Conservation (phyloP, 2,888 invertebrate species). For the Gymnocheta viridis region DNA sequence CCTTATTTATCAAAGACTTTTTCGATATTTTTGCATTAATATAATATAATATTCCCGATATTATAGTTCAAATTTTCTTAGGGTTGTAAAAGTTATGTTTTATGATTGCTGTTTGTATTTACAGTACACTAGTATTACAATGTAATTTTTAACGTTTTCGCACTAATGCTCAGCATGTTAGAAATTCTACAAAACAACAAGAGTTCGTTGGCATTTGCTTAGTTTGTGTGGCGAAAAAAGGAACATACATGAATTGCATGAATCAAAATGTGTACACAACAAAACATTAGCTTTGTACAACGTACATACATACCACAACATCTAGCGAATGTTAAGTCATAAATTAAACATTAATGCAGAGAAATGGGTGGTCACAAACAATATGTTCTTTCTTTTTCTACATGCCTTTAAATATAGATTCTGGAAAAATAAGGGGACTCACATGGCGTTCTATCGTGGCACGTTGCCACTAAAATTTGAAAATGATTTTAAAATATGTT, state of each 20-base stretch:
- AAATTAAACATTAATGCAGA: no score
- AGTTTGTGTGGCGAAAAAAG: background rate
- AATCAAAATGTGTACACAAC: background rate
- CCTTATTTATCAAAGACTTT: no score
- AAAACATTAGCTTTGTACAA: background rate
- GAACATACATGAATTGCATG: background rate
- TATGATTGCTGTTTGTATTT: background rate
- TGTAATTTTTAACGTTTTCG: background rate
- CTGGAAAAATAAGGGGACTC: no score
- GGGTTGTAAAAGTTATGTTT: constrained; percentile 1
- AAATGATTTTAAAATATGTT: no score
- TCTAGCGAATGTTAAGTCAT: constrained; percentile 5
- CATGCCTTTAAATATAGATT: no score
- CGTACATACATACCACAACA: no score
- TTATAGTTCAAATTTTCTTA: background rate
- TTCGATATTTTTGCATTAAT: no score
- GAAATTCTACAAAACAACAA: constrained; percentile 18
- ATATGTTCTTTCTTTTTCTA: no score
- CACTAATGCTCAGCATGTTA: background rate
- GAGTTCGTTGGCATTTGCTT: constrained; percentile 57
- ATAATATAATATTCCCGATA: background rate
- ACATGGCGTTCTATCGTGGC: no score
- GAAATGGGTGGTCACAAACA: no score
- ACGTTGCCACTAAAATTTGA: no score
- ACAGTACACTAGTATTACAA: background rate